Base-by-base conservation (phyloP, 2,888 invertebrate species). In the Clistopyga incitator region DNA sequence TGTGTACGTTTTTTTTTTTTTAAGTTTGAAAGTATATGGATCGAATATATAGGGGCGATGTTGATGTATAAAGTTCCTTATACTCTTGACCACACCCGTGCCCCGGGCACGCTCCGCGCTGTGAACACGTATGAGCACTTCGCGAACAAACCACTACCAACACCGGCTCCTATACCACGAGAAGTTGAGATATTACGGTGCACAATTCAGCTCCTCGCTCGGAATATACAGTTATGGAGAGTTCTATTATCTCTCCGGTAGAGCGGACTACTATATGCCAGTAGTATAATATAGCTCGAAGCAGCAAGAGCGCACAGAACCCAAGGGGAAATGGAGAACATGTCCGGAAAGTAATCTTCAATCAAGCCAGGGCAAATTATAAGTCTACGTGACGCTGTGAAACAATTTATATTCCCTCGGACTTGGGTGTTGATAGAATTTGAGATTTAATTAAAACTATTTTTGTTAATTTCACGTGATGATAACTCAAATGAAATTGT, bases 61-160 rank as follows among this genome's bases (percentile, higher is more conserved):
- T 38, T 23, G 38, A 38, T 75, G 45, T 77, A 59, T 77, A 61
- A 72, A 50, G 82, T 65, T 67, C 76, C 54, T 15, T 45, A 13
- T 59, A 79, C 52, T 71, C 42, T 81, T 79, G 82, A 82, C 86
- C 84, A 81, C 84, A 81, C 86, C 86, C 81, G 78, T 61, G 76
- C 86, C 82, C 50, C 67, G 23, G 86, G 78, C 67, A 79, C 65
- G 50, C 59, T 81, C 70, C 34, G 61, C 61, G 20, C 61, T 47
- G 59, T 61, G 64, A 54, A 80, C 50, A 75, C 75, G 70, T 75
- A 71, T 50, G 75, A 75, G 75, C 20, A 38, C 64, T 50, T 38
- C 38, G 38, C 75, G 23, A 75, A 61, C 56, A 42, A 23, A 77
- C 54, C 47, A 47, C 42, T 54, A 47, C 54, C 15, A 59, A 15